Conservation (phyloP, 1,140 invertebrate genomes). For the Scaptomyza graminum region DNA sequence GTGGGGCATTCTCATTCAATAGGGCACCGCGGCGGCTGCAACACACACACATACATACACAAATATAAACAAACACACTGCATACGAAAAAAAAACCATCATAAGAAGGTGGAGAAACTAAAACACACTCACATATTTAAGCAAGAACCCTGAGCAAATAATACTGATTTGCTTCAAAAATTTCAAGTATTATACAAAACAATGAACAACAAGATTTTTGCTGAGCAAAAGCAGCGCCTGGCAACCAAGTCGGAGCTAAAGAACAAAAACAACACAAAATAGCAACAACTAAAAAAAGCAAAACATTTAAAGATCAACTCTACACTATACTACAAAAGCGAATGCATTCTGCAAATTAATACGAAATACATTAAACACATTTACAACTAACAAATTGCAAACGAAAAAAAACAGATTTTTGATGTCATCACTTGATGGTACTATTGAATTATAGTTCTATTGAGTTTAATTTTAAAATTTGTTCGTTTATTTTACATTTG, state of each 20-base stretch:
- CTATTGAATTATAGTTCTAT: too few species aligned
- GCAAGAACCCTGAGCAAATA: constrained; percentile 43
- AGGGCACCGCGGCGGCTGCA: constrained; percentile 7
- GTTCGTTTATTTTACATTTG: constrained; percentile 8
- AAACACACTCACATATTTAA: constrained; percentile 50
- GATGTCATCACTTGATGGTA: constrained; percentile 3
- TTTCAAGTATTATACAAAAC: constrained; percentile 64
- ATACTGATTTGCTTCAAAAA: constrained; percentile 60
- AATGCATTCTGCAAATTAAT: constrained; percentile 60
- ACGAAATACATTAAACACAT: constrained; percentile 55
- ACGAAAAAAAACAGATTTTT: constrained; percentile 19
- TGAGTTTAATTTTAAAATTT: background rate
- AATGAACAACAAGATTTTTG: constrained; percentile 37
- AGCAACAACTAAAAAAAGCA: constrained; percentile 25
- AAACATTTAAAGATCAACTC: constrained; percentile 27
- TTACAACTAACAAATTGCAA: constrained; percentile 28
- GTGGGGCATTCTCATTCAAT: constrained; percentile 38
- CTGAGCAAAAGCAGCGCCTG: constrained; percentile 49
- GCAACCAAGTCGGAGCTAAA: constrained; percentile 8
- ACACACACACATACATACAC: constrained; percentile 21
- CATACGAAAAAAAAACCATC: constrained; percentile 35
- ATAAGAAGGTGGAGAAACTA: background rate
- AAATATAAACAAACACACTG: constrained; percentile 29
- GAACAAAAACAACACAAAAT: constrained; percentile 24
- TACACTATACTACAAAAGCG: constrained; percentile 31